Percentiles rank a stretch among this genome's conserved stretches.
phyloP scores from a whole-genome alignment of 2,797 vertebrate species.

The Crenuchus spilurus region DNA sequence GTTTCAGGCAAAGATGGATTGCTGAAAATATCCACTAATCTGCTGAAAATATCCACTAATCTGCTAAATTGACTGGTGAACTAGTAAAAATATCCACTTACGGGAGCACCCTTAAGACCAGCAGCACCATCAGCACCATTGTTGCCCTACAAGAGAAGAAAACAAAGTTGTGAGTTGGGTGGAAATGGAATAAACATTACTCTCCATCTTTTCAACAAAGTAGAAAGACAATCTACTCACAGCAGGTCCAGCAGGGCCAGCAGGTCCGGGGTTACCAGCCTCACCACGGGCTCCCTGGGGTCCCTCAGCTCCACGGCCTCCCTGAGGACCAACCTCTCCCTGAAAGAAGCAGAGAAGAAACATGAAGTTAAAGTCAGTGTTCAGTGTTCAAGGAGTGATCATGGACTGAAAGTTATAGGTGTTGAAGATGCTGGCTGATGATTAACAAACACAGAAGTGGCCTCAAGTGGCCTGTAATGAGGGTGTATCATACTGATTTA shows the following conservation, averaged over 20 bases:
- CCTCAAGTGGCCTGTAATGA: too few species aligned
- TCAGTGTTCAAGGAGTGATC: background rate
- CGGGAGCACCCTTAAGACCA: slow-evolving; percentile 87
- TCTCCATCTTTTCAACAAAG: background rate
- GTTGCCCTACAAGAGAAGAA: slow-evolving; percentile 82
- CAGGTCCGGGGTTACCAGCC: slow-evolving; percentile 90
- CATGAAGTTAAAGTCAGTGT: background rate
- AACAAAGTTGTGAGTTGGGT: slow-evolving; percentile 9
- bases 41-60: too few species aligned
- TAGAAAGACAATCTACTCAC: slow-evolving; percentile 75
- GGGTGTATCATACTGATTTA: too few species aligned
- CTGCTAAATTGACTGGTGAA: background rate
- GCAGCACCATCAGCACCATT: slow-evolving; percentile 90
- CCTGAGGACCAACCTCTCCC: slow-evolving; percentile 92
- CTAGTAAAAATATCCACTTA: slow-evolving; percentile 74
- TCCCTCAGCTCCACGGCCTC: slow-evolving; percentile 90
- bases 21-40: too few species aligned
- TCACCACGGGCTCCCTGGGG: slow-evolving; percentile 91
- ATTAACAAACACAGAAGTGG: too few species aligned
- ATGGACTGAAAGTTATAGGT: too few species aligned
- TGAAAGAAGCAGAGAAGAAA: slow-evolving; percentile 59
- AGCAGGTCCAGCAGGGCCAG: slow-evolving; percentile 88
- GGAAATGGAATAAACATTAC: background rate
- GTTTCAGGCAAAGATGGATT: too few species aligned
- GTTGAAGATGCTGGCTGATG: too few species aligned